Evolutionary conservation across 2,888 invertebrate species (phyloP).

Genomic region (Heteromurus nitidus): DNA sequence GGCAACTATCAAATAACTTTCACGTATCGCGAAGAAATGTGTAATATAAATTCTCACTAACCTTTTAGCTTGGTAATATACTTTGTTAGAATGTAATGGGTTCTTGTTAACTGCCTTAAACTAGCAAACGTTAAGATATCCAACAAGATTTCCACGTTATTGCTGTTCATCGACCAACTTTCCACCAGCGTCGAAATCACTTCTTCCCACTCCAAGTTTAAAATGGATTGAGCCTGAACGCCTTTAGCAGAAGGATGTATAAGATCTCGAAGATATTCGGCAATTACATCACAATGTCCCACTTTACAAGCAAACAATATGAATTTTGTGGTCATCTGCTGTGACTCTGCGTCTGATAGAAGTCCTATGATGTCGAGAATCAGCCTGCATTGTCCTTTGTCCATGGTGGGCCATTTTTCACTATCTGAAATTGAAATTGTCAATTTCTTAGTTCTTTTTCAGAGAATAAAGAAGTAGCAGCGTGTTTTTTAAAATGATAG

Average conservation of each 20-base stretch:
- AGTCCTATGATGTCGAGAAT: conserved; percentile 26
- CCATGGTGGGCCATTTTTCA: background rate
- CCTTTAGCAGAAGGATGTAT: conserved; percentile 20
- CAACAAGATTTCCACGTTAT: background rate
- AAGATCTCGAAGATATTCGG: background rate
- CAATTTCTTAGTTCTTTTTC: too few species aligned
- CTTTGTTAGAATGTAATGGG: conserved; percentile 3
- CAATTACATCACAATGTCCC: conserved; percentile 9
- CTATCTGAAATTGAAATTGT: too few species aligned
- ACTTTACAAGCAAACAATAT: conserved; percentile 14
- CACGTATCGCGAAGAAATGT: background rate
- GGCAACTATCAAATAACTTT: too few species aligned
- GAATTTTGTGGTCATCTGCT: conserved; percentile 14
- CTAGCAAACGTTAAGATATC: conserved; percentile 40
- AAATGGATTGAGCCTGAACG: background rate
- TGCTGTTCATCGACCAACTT: conserved; percentile 1
- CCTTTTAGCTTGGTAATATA: conserved; percentile 23
- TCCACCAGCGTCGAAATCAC: background rate
- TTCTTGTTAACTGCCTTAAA: conserved; percentile 14
- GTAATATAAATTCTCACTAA: background rate
- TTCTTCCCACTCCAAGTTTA: conserved; percentile 7
- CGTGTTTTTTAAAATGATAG: too few species aligned
- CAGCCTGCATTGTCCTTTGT: conserved; percentile 24
- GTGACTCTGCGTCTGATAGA: background rate
- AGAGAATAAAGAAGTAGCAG: too few species aligned